Evolutionary conservation across 2,113 vertebrate species (phyloP), one percentile per base, ranked within the genome.

Genomic region (Sterrhoptilus dennistouni): DNA sequence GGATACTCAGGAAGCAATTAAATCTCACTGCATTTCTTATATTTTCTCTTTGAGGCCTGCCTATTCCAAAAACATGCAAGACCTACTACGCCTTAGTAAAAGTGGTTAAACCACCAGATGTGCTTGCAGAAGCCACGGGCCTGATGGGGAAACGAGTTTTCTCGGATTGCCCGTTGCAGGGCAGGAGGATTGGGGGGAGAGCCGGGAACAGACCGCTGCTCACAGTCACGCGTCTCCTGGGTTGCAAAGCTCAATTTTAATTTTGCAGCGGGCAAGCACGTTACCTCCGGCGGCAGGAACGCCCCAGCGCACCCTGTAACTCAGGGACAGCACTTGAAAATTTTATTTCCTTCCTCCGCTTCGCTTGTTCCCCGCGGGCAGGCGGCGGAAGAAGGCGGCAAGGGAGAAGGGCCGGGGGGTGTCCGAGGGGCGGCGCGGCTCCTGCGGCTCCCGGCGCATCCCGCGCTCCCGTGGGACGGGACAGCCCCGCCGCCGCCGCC

Each of bases 231-330:
- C 7, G 5, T 12, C 29, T 49, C 28, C 57, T 5, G 54, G 6
- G 3, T 2, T 21, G 36, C 11, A 16, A 5, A 14, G 25, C 14
- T n/a, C 3, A 21, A 9, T 36, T 74, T 12, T 8, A 14, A 8
- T 15, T 76, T 42, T 12, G 47, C 17, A 5, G 29, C 35, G 28
- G 42, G 8, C 7, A 7, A 24, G 28, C 35, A 3, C 15, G 1
- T 12, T 2, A 0, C 3, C 24, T 59, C 24, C 11, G 31, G 3
- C 0, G 3, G 14, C 71, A 8, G n/a, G 18, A 45, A 23, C 2
- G 2, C 17, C 20, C 16, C 57, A 8, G 49, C 1, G 1, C 47
- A 10, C 22, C 14, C 33, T 44, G 24, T 16, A 20, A 31, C 31
- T 15, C 18, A 3, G 23, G 13, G 29, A 4, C 25, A 50, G 50